A percentile compares a stretch with the other conserved stretches of the same genome.
Evolutionary conservation across 2,113 vertebrate species (phyloP).

Genomic region (Mustela lutreola): DNA sequence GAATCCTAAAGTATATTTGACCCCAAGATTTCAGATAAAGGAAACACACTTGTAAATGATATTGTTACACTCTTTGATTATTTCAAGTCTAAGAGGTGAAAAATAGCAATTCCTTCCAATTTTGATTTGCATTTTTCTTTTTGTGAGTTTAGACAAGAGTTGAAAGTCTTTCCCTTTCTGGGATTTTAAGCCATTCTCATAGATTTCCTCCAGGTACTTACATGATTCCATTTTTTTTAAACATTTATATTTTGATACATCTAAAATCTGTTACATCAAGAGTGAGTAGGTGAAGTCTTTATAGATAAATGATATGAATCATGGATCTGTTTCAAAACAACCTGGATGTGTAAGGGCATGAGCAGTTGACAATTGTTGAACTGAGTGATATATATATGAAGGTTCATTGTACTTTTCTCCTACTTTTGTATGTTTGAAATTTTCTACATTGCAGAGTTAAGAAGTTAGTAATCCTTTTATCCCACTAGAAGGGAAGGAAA

Average conservation of each 20-base stretch:
- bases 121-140: conserved; percentile 44
- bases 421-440: background rate
- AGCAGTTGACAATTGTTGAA: background rate
- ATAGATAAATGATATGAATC: background rate
- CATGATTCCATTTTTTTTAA: background rate
- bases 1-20: background rate
- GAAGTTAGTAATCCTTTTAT: background rate
- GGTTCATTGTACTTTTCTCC: background rate
- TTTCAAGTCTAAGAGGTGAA: conserved; percentile 7
- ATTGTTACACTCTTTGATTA: conserved; percentile 17
- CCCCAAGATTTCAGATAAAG: conserved; percentile 34
- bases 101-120: background rate
- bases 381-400: background rate
- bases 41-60: background rate
- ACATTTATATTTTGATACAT: background rate
- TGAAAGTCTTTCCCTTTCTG: background rate
- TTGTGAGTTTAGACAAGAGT: background rate
- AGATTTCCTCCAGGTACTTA: conserved; percentile 41
- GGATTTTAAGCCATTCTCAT: conserved; percentile 44
- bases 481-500: accelerated
- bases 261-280: background rate
- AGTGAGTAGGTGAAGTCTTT: background rate
- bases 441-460: conserved; percentile 13
- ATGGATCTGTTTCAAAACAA: background rate
- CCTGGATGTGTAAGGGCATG: background rate